Percentiles rank a stretch among this genome's conserved stretches.
Conservation (phyloP, 2,888 invertebrate genomes). For the Chloroclystis v-ata region DNA sequence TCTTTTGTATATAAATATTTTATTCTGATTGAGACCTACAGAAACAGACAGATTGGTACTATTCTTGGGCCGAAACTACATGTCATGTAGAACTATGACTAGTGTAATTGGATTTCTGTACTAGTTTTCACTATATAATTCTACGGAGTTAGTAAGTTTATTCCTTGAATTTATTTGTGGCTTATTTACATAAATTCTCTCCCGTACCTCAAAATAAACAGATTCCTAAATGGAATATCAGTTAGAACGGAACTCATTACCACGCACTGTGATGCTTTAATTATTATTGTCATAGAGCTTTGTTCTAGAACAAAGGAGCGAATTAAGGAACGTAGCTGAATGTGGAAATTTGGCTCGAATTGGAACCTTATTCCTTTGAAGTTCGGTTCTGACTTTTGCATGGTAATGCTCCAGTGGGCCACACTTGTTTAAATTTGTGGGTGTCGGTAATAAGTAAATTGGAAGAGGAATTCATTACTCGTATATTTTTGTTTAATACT, state of each 20-base stretch:
- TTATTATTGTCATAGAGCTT: conserved; percentile 28
- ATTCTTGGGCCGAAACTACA: too few relatives aligned
- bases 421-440: background rate
- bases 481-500: too few relatives aligned
- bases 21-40: too few relatives aligned
- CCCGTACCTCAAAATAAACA: conserved; percentile 8
- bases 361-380: conserved; percentile 6
- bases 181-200: background rate
- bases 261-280: conserved; percentile 26
- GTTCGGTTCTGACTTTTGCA: background rate
- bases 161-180: too few relatives aligned
- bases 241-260: conserved; percentile 26
- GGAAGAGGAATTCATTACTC: too few relatives aligned
- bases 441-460: background rate
- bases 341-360: conserved; percentile 13
- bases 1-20: too few relatives aligned
- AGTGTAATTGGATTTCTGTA: too few relatives aligned
- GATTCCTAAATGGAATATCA: conserved; percentile 19
- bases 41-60: too few relatives aligned
- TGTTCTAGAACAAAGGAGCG: conserved; percentile 27
- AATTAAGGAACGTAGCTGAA: conserved; percentile 26
- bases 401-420: background rate
- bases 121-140: too few relatives aligned
- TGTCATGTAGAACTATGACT: too few relatives aligned
- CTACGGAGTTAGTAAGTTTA: too few relatives aligned